Evolutionary conservation across 2,797 vertebrate genomes (phyloP).

Genomic region (Anisognathus igniventris): DNA sequence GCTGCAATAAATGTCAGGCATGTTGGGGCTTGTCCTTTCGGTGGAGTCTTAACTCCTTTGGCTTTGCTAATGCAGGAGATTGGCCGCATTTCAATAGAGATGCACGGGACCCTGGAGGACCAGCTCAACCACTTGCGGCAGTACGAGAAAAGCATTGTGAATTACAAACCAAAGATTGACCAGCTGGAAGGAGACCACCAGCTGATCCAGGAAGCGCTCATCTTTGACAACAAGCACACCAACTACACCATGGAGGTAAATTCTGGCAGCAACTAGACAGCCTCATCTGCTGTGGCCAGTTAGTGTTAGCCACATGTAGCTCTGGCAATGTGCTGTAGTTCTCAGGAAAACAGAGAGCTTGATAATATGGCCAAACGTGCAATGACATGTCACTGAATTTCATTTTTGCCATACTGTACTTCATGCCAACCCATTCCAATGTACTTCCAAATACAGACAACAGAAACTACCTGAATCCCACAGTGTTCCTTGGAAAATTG

Average conservation of each 20-base stretch:
- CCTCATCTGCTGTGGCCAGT: neutral
- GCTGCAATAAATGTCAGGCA: neutral
- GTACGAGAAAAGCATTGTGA: constrained; percentile 96
- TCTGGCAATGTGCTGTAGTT: neutral
- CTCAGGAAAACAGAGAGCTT: neutral
- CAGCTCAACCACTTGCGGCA: constrained; percentile 92
- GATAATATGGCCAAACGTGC: neutral
- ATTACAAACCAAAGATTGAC: constrained; percentile 99
- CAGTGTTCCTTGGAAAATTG: neutral
- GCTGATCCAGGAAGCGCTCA: constrained; percentile 94
- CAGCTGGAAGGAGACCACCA: constrained; percentile 96
- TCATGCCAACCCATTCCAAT: neutral
- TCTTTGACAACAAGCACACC: constrained; percentile 98
- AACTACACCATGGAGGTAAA: constrained; percentile 98
- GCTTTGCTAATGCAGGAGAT: constrained; percentile 83
- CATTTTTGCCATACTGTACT: neutral
- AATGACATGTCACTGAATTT: neutral
- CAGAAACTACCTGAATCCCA: neutral
- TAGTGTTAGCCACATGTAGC: neutral
- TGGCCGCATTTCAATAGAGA: constrained; percentile 96
- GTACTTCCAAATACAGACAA: neutral
- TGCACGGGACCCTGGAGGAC: constrained; percentile 96
- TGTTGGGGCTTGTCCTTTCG: neutral
- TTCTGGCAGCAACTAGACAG: neutral
- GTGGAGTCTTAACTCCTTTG: neutral